Percentiles rank a stretch among this genome's conserved stretches.
phyloP scores from a whole-genome alignment of 2,888 invertebrate genomes.

The Papilio demoleus region DNA sequence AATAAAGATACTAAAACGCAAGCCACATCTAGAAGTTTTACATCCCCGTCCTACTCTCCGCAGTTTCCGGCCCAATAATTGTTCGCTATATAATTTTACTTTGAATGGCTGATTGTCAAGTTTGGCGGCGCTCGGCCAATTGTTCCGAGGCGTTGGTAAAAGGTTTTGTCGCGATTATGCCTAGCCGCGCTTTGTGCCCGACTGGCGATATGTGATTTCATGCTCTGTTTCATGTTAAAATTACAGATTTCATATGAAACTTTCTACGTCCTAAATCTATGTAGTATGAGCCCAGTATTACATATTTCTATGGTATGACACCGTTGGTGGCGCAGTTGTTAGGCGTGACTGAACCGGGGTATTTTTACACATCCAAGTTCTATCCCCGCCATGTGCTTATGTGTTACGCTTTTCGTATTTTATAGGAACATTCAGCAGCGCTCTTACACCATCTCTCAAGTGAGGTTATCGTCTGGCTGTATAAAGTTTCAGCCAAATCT shows the following conservation, averaged over 20 bases:
- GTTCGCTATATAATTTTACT: constrained; percentile 61
- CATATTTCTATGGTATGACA: too few species aligned
- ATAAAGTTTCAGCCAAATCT: too few species aligned
- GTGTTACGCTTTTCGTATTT: too few species aligned
- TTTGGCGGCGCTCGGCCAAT: constrained; percentile 52
- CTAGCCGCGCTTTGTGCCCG: constrained; percentile 14
- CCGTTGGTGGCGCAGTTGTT: too few species aligned
- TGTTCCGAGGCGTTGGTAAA: constrained; percentile 44
- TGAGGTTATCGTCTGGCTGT: too few species aligned
- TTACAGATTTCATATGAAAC: not conserved
- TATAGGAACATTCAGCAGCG: too few species aligned
- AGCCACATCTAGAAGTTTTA: constrained; percentile 28
- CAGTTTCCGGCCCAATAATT: constrained; percentile 58
- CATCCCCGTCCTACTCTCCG: constrained; percentile 39
- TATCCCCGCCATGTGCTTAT: too few species aligned
- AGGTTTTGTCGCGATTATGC: constrained; percentile 38
- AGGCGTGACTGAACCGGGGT: too few species aligned
- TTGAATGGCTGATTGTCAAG: constrained; percentile 61
- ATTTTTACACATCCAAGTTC: too few species aligned
- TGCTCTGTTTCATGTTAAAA: constrained; percentile 14
- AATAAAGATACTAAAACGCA: too few species aligned
- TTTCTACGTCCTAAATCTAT: not conserved
- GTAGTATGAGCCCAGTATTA: not conserved
- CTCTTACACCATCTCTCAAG: too few species aligned
- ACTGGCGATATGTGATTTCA: constrained; percentile 29